phyloP scores from a whole-genome alignment of 2,888 invertebrate genomes.

The Aromia moschata region DNA sequence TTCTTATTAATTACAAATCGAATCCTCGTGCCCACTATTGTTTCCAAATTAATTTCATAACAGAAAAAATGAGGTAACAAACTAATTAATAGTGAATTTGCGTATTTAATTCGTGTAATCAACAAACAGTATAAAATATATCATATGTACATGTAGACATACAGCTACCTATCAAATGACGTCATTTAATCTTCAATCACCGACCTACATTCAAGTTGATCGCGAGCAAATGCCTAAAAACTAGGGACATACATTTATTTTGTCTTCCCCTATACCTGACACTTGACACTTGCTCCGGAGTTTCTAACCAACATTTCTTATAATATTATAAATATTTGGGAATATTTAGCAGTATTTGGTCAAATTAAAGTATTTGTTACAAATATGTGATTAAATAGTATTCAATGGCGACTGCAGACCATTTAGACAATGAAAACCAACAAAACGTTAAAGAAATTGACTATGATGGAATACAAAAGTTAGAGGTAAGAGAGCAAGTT shows the following conservation, averaged over 20 bases:
- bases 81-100: too few relatives aligned
- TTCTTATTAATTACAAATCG: too few relatives aligned
- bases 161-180: too few relatives aligned
- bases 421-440: slow-evolving; percentile 57
- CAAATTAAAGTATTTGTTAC: slow-evolving; percentile 28
- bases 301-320: slow-evolving; percentile 34
- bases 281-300: slow-evolving; percentile 25
- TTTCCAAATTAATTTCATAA: too few relatives aligned
- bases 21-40: too few relatives aligned
- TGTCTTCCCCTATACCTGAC: slow-evolving; percentile 1
- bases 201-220: too few relatives aligned
- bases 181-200: too few relatives aligned
- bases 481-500: slow-evolving; percentile 69
- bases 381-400: slow-evolving; percentile 48
- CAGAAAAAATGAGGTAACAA: too few relatives aligned
- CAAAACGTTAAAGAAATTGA: slow-evolving; percentile 81
- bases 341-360: slow-evolving; percentile 28
- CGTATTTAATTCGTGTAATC: too few relatives aligned
- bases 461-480: slow-evolving; percentile 77
- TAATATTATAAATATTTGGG: slow-evolving; percentile 36
- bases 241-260: slow-evolving; percentile 3
- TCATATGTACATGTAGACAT: too few relatives aligned
- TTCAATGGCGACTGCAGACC: slow-evolving; percentile 58
- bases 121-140: too few relatives aligned
- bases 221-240: not conserved